Evolutionary conservation across 2,797 vertebrate species (phyloP).

Genomic region (Tiaroga cobitis): DNA sequence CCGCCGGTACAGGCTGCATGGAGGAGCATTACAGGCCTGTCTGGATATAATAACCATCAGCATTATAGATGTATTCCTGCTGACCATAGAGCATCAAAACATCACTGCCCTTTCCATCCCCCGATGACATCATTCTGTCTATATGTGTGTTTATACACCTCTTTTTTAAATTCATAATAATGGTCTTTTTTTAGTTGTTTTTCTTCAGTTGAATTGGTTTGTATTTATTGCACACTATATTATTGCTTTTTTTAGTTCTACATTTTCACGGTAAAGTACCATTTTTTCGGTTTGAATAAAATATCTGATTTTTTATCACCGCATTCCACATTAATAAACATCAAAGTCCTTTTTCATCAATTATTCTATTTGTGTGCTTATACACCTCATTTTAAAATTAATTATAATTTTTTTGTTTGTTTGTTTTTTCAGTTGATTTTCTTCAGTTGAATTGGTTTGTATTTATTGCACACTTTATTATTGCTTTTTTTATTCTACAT

Average conservation of each 20-base stretch:
- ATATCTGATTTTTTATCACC: neutral
- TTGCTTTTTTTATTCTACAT: neutral
- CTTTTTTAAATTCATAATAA: neutral
- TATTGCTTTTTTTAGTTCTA: neutral
- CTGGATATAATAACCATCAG: slow-evolving; percentile 25
- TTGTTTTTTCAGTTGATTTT: too few relatives aligned
- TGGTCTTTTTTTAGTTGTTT: neutral
- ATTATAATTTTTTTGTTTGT: too few relatives aligned
- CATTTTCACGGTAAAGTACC: too few relatives aligned
- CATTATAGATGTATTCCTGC: slow-evolving; percentile 41
- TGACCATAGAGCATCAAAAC: slow-evolving; percentile 11
- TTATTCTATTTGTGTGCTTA: neutral
- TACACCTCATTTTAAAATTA: neutral
- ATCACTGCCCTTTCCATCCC: neutral
- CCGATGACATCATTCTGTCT: neutral
- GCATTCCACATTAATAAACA: neutral
- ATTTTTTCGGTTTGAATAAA: neutral
- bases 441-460: neutral
- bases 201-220: neutral
- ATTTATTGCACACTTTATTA: neutral
- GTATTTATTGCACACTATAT: neutral
- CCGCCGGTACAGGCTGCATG: slow-evolving; percentile 24
- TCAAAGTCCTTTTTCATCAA: neutral
- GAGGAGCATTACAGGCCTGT: slow-evolving; percentile 34
- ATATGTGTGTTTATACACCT: neutral